Conservation (phyloP, 2,797 vertebrate genomes). For the Gallinago stenura region DNA sequence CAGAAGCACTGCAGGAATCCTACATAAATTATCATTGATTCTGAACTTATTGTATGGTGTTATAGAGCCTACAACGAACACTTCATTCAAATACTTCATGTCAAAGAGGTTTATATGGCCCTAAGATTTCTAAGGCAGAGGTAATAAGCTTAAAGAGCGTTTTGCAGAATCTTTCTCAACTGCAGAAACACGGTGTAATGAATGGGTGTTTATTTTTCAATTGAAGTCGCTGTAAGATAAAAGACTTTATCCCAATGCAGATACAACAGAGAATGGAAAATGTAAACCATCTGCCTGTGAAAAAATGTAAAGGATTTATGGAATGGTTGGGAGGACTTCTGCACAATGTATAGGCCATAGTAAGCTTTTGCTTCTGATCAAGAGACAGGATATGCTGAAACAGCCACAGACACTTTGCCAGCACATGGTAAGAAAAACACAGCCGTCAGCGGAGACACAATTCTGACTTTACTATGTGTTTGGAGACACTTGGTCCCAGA, state of each 20-base stretch:
- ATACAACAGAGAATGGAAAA: not conserved
- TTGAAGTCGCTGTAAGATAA: not conserved
- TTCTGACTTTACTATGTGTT: not conserved
- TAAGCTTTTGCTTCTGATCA: not conserved
- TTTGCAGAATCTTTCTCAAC: not conserved
- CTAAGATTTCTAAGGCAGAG: not conserved
- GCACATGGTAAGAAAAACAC: not conserved
- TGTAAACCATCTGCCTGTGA: not conserved
- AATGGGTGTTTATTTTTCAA: not conserved
- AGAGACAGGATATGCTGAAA: not conserved
- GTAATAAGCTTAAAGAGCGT: not conserved
- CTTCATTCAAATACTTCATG: not conserved
- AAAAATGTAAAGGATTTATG: constrained; percentile 34
- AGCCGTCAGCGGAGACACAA: not conserved
- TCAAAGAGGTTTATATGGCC: not conserved
- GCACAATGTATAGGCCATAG: not conserved
- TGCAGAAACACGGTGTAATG: not conserved
- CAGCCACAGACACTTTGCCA: not conserved
- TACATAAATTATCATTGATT: not conserved
- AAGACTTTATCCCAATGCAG: not conserved
- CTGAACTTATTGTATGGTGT: not conserved
- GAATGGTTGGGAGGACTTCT: not conserved
- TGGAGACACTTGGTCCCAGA: not conserved
- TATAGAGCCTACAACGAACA: not conserved
- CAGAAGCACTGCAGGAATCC: not conserved